Conservation (phyloP, 2,113 vertebrate species). For the Scytalopus superciliaris region DNA sequence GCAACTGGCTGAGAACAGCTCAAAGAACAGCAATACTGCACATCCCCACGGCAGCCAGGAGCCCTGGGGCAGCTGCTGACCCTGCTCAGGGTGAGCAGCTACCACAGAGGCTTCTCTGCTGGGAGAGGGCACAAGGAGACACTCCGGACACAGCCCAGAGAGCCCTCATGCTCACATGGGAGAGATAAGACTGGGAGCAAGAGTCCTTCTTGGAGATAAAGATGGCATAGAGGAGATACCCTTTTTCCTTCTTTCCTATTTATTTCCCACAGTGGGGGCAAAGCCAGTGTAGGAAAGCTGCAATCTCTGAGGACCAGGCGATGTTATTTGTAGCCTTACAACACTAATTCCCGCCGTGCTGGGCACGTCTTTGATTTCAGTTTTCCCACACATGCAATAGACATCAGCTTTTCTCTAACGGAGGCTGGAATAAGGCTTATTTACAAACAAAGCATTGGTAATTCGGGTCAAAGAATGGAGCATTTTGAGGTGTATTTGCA, state of each 20-base stretch:
- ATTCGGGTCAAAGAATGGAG: not conserved
- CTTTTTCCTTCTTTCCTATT: not conserved
- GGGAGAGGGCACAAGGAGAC: not conserved
- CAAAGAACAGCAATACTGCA: not conserved
- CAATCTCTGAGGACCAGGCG: not conserved
- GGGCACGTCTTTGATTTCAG: not conserved
- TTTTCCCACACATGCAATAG: rapidly evolving
- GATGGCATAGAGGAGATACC: not conserved
- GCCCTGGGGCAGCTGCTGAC: not conserved
- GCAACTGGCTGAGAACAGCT: not conserved
- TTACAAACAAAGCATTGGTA: not conserved
- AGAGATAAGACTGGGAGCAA: not conserved
- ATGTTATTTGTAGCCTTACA: not conserved
- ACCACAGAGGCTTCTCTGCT: not conserved
- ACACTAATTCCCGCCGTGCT: not conserved
- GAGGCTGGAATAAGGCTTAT: not conserved
- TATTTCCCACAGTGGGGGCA: not conserved
- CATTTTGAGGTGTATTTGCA: not conserved
- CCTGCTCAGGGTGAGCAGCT: not conserved
- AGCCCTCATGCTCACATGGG: not conserved
- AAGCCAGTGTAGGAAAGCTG: not conserved
- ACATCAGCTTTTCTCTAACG: not conserved
- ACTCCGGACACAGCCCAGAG: not conserved
- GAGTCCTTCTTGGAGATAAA: not conserved
- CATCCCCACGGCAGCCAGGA: not conserved